A percentile compares a stretch with the other conserved stretches of the same genome.
Evolutionary conservation across 2,888 invertebrate species (phyloP).

Genomic region (Polyploca ridens): DNA sequence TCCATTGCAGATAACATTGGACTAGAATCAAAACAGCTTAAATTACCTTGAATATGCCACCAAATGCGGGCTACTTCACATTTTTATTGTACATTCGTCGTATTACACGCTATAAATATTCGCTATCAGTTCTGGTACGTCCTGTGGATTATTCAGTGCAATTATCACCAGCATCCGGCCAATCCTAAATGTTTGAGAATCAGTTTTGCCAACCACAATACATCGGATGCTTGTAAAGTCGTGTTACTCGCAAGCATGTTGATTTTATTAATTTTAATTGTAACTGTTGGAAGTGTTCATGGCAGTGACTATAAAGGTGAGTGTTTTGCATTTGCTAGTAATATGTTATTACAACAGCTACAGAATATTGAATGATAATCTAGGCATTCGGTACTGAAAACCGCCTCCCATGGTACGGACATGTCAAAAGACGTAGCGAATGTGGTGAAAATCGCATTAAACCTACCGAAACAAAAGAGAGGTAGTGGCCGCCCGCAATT

Average conservation of each 20-base stretch:
- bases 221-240: constrained; percentile 6
- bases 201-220: constrained; percentile 20
- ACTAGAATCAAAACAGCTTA: background rate
- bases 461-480: too few species aligned
- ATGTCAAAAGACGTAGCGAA: too few species aligned
- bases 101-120: constrained; percentile 18
- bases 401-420: too few species aligned
- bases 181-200: constrained; percentile 34
- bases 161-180: constrained; percentile 43
- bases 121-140: constrained; percentile 56
- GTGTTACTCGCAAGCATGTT: constrained; percentile 43
- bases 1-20: background rate
- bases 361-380: too few species aligned
- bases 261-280: constrained; percentile 41
- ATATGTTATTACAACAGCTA: background rate
- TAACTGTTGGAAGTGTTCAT: constrained; percentile 34
- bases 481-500: too few species aligned
- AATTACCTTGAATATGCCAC: background rate
- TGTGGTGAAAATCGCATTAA: too few species aligned
- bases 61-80: constrained; percentile 25
- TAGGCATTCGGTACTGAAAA: too few species aligned
- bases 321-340: background rate
- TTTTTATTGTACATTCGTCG: constrained; percentile 25
- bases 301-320: constrained; percentile 31
- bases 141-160: constrained; percentile 62